A percentile compares a stretch with the other conserved stretches of the same genome.
phyloP scores from a whole-genome alignment of 1,140 invertebrate species.

The Aphelenchoides besseyi region DNA sequence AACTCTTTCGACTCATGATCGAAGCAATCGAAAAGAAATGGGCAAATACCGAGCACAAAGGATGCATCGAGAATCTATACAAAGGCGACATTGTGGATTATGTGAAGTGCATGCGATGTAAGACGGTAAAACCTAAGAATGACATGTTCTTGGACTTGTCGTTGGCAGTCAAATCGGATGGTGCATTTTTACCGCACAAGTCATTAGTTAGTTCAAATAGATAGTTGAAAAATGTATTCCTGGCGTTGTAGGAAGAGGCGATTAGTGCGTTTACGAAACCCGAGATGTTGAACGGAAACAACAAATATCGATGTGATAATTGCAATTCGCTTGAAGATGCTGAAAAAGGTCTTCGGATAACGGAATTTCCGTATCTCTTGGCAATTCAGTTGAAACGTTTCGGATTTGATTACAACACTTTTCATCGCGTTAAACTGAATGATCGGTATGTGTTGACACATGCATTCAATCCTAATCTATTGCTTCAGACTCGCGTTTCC shows the following conservation, averaged over 20 bases:
- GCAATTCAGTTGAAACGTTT: slow-evolving; percentile 84
- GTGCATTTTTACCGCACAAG: slow-evolving; percentile 74
- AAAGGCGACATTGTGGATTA: slow-evolving; percentile 64
- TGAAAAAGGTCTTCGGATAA: slow-evolving; percentile 84
- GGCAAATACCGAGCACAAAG: slow-evolving; percentile 75
- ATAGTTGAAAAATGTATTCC: slow-evolving; percentile 10
- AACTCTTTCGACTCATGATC: slow-evolving; percentile 85
- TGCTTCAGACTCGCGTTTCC: slow-evolving; percentile 77
- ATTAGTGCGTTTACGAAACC: slow-evolving; percentile 79
- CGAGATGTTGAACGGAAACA: slow-evolving; percentile 78
- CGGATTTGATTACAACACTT: slow-evolving; percentile 82
- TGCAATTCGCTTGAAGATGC: slow-evolving; percentile 85
- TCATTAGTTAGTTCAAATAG: slow-evolving; percentile 71
- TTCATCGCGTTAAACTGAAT: slow-evolving; percentile 83
- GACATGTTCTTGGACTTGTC: slow-evolving; percentile 85
- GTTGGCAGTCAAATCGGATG: slow-evolving; percentile 80
- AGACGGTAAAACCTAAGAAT: slow-evolving; percentile 76
- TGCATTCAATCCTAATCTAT: slow-evolving; percentile 4
- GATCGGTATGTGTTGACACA: slow-evolving; percentile 72
- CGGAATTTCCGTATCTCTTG: slow-evolving; percentile 80
- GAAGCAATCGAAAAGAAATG: slow-evolving; percentile 83
- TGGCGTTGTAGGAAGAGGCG: slow-evolving; percentile 77
- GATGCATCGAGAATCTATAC: slow-evolving; percentile 77
- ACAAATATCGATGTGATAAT: slow-evolving; percentile 84
- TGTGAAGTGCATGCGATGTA: slow-evolving; percentile 83